These are phyloP conservation scores for Leptonema lineaticorne DNA, from an alignment of 1,140 invertebrate genomes.

Conservation along the genomic window DNA sequence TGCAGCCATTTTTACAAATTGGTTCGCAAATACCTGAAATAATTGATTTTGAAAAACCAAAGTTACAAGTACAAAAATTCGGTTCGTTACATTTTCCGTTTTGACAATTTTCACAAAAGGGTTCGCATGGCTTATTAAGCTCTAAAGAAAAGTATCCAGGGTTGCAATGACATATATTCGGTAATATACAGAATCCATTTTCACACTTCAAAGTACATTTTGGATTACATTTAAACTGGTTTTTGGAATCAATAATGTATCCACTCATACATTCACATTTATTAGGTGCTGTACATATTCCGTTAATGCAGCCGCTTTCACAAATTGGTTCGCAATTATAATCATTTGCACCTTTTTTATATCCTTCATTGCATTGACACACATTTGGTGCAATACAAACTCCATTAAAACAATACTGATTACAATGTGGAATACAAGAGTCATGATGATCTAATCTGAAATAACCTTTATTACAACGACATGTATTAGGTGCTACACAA, in stretches of 20 bases:
- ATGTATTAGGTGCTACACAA: constrained; percentile 31
- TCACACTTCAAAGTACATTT: constrained; percentile 21
- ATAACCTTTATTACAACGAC: constrained; percentile 24
- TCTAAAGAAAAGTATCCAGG: constrained; percentile 53
- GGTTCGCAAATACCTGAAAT: constrained; percentile 47
- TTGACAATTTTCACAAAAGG: constrained; percentile 44
- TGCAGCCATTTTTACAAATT: constrained; percentile 57
- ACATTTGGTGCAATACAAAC: constrained; percentile 40
- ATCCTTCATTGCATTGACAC: constrained; percentile 44
- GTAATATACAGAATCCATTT: constrained; percentile 50
- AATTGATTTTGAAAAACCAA: constrained; percentile 45
- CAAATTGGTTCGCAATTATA: background rate
- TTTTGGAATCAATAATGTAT: background rate
- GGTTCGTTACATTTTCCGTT: constrained; percentile 54
- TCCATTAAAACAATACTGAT: constrained; percentile 34
- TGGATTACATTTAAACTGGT: constrained; percentile 5
- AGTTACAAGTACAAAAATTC: constrained; percentile 51
- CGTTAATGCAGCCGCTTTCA: constrained; percentile 56
- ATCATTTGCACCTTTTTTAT: background rate
- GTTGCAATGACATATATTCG: constrained; percentile 53
- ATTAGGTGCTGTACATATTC: constrained; percentile 50
- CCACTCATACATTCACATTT: constrained; percentile 27
- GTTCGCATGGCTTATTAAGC: constrained; percentile 32
- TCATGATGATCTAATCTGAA: constrained; percentile 37
- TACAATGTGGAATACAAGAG: background rate